Evolutionary conservation across 2,113 vertebrate genomes (phyloP).

Genomic region (Thinocorus orbignyianus): DNA sequence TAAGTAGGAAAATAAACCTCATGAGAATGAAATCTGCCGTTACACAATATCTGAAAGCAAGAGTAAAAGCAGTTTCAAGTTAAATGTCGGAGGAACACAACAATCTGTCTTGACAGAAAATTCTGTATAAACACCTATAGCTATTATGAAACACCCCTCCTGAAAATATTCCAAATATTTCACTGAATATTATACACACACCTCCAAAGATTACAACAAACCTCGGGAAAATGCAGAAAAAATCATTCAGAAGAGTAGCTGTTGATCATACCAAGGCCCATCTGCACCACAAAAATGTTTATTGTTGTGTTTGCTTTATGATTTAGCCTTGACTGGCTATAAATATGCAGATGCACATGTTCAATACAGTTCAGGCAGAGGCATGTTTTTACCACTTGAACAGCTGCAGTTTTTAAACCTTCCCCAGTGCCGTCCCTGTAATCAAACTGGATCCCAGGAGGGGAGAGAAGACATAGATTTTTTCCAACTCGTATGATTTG

Average conservation of each 20-base stretch:
- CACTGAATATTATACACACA: too few relatives aligned
- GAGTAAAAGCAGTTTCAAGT: neutral
- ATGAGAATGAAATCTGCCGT: neutral
- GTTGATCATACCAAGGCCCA: neutral
- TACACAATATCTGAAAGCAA: neutral
- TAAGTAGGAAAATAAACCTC: neutral
- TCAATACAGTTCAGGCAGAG: neutral
- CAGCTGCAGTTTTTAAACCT: neutral
- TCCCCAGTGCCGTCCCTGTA: neutral
- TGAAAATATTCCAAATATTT: too few relatives aligned
- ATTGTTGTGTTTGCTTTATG: constrained; percentile 16
- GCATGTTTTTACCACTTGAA: neutral
- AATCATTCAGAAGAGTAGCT: neutral
- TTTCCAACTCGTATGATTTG: neutral
- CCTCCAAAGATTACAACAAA: neutral
- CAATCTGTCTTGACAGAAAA: neutral
- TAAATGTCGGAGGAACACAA: neutral
- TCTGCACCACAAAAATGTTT: constrained; percentile 6
- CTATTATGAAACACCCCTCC: neutral
- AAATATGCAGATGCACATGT: neutral
- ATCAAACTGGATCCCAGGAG: neutral
- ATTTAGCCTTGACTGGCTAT: neutral
- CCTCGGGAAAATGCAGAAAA: neutral
- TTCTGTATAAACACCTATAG: neutral
- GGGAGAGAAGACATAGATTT: neutral